Base-by-base conservation (phyloP, 2,113 vertebrate species). In the Desmodus rotundus region DNA sequence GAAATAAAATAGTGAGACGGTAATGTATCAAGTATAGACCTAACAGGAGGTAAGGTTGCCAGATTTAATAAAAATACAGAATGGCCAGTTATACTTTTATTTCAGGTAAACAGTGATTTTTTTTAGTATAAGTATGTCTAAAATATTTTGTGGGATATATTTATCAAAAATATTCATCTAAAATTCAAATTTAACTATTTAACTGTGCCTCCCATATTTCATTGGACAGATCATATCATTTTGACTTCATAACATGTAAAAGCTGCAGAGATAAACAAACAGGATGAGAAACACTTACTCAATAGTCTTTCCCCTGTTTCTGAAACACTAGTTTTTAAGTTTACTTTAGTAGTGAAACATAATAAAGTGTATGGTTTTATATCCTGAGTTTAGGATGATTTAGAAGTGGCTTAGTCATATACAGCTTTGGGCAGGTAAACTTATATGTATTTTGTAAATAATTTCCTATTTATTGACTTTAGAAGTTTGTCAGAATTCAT, bases 161-260 rank as follows among this genome's bases (percentile, higher is more conserved):
- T 68, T 43, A 78, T 13, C 65, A 83, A 86, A 87, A 94, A 43
- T 41, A 15, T 86, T 81, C 63, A 41, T 68, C 26, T 76, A 33
- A 88, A 95, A 91, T 92, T 93, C 43, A 82, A 50, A 93, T 89
- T 41, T 36, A 68, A 36, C 47, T 68, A 4, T 80, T 94, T 95
- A 90, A 50, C 36, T 87, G 31, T 41, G 20, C 17, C 8, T 72
- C 45, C 31, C 70, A 13, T 86, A 56, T 80, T 72, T 94, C 54
- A 61, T 41, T 43, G 68, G 43, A 8, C 10, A 91, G 80, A 86
- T 56, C 43, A 61, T 72, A 56, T 47, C 43, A 58, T 91, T 93
- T 85, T 91, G 28, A 93, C 15, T 36, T 74, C 38, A 47, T 73
- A 77, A 56, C 28, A 72, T 91, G 17, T 77, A 85, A 61, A 96